Conservation (phyloP, 2,888 invertebrate genomes). For the Brachyopa scutellaris region DNA sequence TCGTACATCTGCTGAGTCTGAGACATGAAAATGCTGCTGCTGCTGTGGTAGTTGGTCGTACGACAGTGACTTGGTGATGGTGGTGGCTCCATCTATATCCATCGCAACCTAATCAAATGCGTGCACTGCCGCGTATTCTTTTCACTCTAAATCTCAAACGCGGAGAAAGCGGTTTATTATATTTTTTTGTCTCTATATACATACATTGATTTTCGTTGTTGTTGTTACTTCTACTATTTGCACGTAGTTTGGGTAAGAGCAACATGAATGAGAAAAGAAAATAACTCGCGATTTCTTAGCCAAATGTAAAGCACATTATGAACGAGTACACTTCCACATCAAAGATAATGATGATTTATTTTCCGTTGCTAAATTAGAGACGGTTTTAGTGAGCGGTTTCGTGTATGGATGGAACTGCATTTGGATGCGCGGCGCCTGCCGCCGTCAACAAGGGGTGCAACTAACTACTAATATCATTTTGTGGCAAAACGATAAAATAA, state of each 20-base stretch:
- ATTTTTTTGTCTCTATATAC: constrained; percentile 21
- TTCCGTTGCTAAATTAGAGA: constrained; percentile 29
- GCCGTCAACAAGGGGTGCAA: constrained; percentile 40
- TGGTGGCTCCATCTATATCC: constrained; percentile 18
- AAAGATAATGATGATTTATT: constrained; percentile 47
- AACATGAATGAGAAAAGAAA: constrained; percentile 33
- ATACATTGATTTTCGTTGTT: constrained; percentile 30
- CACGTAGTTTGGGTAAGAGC: constrained; percentile 2
- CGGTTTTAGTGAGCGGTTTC: constrained; percentile 54
- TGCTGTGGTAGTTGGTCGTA: not conserved
- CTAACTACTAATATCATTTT: constrained; percentile 38
- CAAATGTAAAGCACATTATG: constrained; percentile 44
- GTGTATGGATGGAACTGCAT: constrained; percentile 30
- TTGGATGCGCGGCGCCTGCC: not conserved
- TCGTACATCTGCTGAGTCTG: constrained; percentile 14
- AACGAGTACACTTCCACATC: too few relatives aligned
- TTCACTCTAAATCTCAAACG: constrained; percentile 68
- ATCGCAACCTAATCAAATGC: constrained; percentile 63
- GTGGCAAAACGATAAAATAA: constrained; percentile 48
- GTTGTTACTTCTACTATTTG: constrained; percentile 19
- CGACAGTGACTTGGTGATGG: not conserved
- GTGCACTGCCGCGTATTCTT: constrained; percentile 65
- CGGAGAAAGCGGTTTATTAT: constrained; percentile 71
- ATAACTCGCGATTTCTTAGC: constrained; percentile 66
- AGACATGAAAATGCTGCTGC: constrained; percentile 2